Conservation (phyloP, 2,888 invertebrate genomes). For the Caenorhabditis sinica region DNA sequence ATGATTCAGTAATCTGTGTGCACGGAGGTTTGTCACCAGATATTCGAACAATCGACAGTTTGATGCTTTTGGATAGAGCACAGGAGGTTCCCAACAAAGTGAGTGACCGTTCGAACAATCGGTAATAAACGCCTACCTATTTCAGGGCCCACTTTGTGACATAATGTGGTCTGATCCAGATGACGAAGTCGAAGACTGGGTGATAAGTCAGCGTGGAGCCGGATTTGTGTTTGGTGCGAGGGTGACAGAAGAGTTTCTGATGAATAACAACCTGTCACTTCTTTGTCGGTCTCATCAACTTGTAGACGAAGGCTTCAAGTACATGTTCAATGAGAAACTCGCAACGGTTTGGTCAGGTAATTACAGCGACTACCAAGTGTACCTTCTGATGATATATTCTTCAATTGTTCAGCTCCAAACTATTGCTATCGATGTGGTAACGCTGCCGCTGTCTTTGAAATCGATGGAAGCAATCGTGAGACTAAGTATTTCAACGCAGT, state of each 20-base stretch:
- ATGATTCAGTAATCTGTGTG: constrained; percentile 96
- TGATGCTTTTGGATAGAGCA: constrained; percentile 70
- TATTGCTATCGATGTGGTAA: constrained; percentile 99
- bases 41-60: constrained; percentile 92
- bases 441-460: constrained; percentile 94
- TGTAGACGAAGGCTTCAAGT: constrained; percentile 98
- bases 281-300: constrained; percentile 99
- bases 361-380: constrained; percentile 27
- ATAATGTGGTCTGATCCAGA: constrained; percentile 99
- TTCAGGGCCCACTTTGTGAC: constrained; percentile 97
- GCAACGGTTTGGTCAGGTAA: constrained; percentile 99
- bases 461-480: constrained; percentile 84
- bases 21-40: constrained; percentile 98
- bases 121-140: background rate
- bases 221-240: constrained; percentile 90
- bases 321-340: constrained; percentile 96
- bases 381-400: background rate
- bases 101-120: background rate
- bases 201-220: constrained; percentile 82
- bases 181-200: constrained; percentile 91
- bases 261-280: constrained; percentile 92
- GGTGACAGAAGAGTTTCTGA: constrained; percentile 93
- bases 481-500: constrained; percentile 90
- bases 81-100: constrained; percentile 78
- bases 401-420: constrained; percentile 93